Percentiles rank a stretch among this genome's conserved stretches.
phyloP scores from a whole-genome alignment of 30 jellyfish, hydroid and myxozoan genomes.

The Aurelia sp. region DNA sequence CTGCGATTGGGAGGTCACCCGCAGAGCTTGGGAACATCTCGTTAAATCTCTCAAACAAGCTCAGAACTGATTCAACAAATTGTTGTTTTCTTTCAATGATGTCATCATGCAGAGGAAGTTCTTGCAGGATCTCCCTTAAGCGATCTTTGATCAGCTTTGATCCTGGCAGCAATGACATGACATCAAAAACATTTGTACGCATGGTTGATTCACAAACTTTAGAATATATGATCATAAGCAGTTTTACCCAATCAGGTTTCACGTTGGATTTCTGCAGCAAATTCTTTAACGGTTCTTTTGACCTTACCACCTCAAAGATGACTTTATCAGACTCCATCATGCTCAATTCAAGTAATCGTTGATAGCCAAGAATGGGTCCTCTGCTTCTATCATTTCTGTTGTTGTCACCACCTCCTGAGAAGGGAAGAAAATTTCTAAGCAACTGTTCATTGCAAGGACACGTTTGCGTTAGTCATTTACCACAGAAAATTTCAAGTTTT shows the following conservation, averaged over 20 bases:
- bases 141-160: slow-evolving; percentile 6
- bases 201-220: slow-evolving; percentile 11
- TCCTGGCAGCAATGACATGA: slow-evolving; percentile 18
- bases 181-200: slow-evolving; percentile 13
- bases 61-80: background rate
- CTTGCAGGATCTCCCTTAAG: background rate
- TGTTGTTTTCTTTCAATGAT: background rate
- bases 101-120: slow-evolving; percentile 14
- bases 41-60: slow-evolving; percentile 10
- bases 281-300: background rate
- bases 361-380: slow-evolving; percentile 18
- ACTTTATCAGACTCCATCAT: slow-evolving; percentile 10
- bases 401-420: background rate
- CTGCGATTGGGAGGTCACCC: slow-evolving; percentile 12
- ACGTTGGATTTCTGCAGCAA: background rate
- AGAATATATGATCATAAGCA: slow-evolving; percentile 1
- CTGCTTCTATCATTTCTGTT: background rate
- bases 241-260: slow-evolving; percentile 36
- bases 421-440: too few species aligned
- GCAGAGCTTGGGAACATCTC: background rate
- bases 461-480: too few species aligned
- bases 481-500: too few species aligned
- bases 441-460: too few species aligned
- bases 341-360: slow-evolving; percentile 5
- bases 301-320: slow-evolving; percentile 4